These are phyloP conservation scores for Grallaria varia DNA, from an alignment of 2,113 vertebrate species.

Conservation along the genomic window DNA sequence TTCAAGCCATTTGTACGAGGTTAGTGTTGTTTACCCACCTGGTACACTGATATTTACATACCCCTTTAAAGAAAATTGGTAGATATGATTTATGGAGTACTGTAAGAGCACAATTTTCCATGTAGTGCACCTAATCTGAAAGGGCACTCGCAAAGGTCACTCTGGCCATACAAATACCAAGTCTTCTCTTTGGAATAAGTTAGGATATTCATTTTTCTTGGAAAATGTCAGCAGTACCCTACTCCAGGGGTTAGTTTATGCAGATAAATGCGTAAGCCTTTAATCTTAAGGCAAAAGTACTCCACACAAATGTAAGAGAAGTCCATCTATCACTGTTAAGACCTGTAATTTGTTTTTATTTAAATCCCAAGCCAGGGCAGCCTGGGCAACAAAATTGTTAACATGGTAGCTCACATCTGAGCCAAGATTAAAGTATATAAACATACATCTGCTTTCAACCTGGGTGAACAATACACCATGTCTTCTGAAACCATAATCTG, in stretches of 20 bases:
- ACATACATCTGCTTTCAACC: slow-evolving; percentile 51
- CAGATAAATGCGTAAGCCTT: slow-evolving; percentile 84
- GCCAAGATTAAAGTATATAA: slow-evolving; percentile 70
- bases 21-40: slow-evolving; percentile 99
- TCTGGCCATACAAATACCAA: slow-evolving; percentile 94
- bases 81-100: slow-evolving; percentile 98
- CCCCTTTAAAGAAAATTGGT: slow-evolving; percentile 98
- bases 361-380: slow-evolving; percentile 78
- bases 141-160: slow-evolving; percentile 93
- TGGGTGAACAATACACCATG: slow-evolving; percentile 24
- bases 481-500: slow-evolving; percentile 24
- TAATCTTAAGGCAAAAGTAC: slow-evolving; percentile 82
- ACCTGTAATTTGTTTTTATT: slow-evolving; percentile 85
- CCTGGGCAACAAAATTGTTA: slow-evolving; percentile 68
- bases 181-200: slow-evolving; percentile 89
- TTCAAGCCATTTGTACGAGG: slow-evolving; percentile 98
- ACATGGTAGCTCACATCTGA: slow-evolving; percentile 68
- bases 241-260: slow-evolving; percentile 88
- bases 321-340: slow-evolving; percentile 86
- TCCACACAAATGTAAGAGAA: slow-evolving; percentile 77
- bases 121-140: slow-evolving; percentile 97
- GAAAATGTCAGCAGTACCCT: slow-evolving; percentile 89
- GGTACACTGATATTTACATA: slow-evolving; percentile 99
- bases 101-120: slow-evolving; percentile 97
- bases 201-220: slow-evolving; percentile 95